Base-by-base conservation (phyloP, 2,888 invertebrate species). In the Ochropleura plecta region DNA sequence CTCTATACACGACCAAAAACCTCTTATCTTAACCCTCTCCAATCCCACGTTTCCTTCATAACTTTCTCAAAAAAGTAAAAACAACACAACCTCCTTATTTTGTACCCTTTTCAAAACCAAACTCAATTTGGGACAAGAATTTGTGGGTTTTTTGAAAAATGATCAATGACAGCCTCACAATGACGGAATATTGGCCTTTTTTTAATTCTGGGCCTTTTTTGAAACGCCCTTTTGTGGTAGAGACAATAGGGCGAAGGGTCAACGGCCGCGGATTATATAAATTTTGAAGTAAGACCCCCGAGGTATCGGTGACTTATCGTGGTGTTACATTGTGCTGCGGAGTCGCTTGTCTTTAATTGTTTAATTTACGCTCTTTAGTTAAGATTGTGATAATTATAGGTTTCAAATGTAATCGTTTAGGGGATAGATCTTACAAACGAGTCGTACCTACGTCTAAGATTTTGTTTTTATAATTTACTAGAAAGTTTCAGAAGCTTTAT, bases 111-210 rank as follows among this genome's bases (percentile, higher is more conserved):
- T 93, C 92, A 91, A 90, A 91, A 91, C 88, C 91, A 80, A 91
- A 92, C 93, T 92, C 91, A 93, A 93, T 93, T 92, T 92, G 88
- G 88, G 86, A 86, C 81, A 78, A 78, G 92, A 94, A 92, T 94
- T 95, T 91, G 90, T 91, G 91, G 91, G 93, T 95, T 95, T 95
- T 95, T 95, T 93, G 94, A 88, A 94, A 95, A 95, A 95, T 96
- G 95, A 96, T 95, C 95, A 96, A 94, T 94, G 96, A 95, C 95
- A 94, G 93, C 82, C 90, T 88, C 89, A 95, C 95, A 95, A 95
- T 95, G 95, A 95, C 89, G 93, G 93, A 94, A 95, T 94, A 93
- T 94, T 89, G 91, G 89, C 88, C 82, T 88, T 92, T 93, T 83
- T 79, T 76, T 60, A 81, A 73, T 79, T 83, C 79, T 60, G 69